Base-by-base conservation (phyloP, 2,113 vertebrate genomes). In the Mugil cephalus region DNA sequence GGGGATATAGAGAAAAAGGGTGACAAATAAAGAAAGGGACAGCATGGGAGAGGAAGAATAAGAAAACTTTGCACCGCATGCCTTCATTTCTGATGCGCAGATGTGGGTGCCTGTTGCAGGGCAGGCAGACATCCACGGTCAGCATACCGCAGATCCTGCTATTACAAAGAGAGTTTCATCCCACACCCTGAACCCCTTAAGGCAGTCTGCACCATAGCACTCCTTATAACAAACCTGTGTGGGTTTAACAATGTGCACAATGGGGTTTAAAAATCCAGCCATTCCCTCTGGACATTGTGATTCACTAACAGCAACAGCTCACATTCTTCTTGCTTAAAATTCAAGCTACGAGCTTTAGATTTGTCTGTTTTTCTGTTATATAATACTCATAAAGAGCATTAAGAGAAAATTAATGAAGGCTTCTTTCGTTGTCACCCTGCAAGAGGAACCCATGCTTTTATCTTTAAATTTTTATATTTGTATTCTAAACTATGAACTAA, bases 181-280 rank as follows among this genome's bases (percentile, higher is more conserved):
- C 62, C 80, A 77, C 84, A 75, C 76, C 51, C 72, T 74, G 67
- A 63, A 69, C 67, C 76, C 88, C 81, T 82, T 61, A 79, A 87
- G 82, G 73, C 48, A 75, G 75, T 79, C 69, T 80, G 62, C 51
- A 42, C 62, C 82, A 74, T 38, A 63, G 46, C 71, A 54, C 72
- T 84, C 71, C 77, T 82, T 84, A 88, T 83, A 87, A 88, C 55
- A 15, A 83, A 84, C 68, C 74, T 80, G 86, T 87, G 81, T 88
- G 85, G 75, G 77, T 89, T 91, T 88, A 85, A 83, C 84, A 87
- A 82, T 87, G 77, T 76, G 75, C 78, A 91, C 86, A 86, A 84
- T 73, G 76, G 87, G 71, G 80, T 83, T 85, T 88, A 84, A 79
- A n/a, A 82, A 87, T 78, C 60, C 67, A 69, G 56, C 60, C 74